A percentile compares a stretch with the other conserved stretches of the same genome.
Conservation (phyloP, 2,797 vertebrate genomes). For the Propithecus deckenii region DNA sequence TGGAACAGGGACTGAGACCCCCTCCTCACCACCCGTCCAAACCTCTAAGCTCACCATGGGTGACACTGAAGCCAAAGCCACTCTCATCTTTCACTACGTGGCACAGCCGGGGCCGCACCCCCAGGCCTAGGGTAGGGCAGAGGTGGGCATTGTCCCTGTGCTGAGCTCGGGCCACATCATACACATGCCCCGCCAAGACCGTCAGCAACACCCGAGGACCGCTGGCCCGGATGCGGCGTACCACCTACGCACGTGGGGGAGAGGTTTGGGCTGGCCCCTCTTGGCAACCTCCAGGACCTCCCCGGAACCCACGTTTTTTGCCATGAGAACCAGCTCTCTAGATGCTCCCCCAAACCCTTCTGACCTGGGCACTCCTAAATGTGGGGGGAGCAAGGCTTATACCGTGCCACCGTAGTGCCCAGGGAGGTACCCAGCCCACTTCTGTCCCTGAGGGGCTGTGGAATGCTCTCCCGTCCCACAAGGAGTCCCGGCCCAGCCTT, state of each 20-base stretch:
- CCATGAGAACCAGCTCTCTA: not conserved
- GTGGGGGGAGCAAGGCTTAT: not conserved
- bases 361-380: not conserved
- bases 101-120: conserved; percentile 90
- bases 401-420: not conserved
- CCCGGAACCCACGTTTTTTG: not conserved
- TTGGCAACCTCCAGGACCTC: not conserved
- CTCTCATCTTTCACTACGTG: conserved; percentile 86
- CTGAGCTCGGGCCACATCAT: conserved; percentile 82
- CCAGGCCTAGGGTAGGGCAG: conserved; percentile 69
- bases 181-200: conserved; percentile 85
- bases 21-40: conserved; percentile 52
- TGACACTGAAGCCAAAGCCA: conserved; percentile 89
- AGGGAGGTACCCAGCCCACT: not conserved
- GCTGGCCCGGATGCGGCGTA: conserved; percentile 90
- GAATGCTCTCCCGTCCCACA: fast-evolving
- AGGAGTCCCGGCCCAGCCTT: conserved; percentile 53
- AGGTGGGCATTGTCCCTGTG: conserved; percentile 82
- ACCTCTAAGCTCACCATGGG: conserved; percentile 74
- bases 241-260: conserved; percentile 84
- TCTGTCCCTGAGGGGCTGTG: not conserved
- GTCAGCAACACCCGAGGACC: conserved; percentile 89
- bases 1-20: not conserved
- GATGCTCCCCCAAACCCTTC: not conserved
- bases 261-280: no score